Percentiles rank a stretch among this genome's conserved stretches.
phyloP scores from a whole-genome alignment of 35 echinoderm and acorn worm species.

The Lytechinus variegatus region DNA sequence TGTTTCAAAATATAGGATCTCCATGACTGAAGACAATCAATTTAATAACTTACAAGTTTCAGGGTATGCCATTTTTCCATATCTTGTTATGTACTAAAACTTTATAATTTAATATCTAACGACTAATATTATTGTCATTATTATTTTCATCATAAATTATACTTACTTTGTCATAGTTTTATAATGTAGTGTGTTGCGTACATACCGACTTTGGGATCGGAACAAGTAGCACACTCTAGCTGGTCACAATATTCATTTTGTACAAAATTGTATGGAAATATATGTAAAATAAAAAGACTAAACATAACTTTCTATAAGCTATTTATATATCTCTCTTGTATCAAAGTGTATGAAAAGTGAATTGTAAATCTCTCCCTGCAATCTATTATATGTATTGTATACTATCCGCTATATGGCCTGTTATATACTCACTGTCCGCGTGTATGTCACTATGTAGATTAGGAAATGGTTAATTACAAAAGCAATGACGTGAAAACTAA shows the following conservation, averaged over 20 bases:
- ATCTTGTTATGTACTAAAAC: neutral
- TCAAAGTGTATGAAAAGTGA: constrained; percentile 39
- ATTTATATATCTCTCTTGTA: constrained; percentile 46
- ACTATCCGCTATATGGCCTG: neutral
- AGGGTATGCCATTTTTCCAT: neutral
- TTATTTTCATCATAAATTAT: neutral
- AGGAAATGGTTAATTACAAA: neutral
- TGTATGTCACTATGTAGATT: constrained; percentile 14
- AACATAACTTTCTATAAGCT: constrained; percentile 31
- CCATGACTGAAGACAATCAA: neutral
- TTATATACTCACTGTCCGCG: constrained; percentile 16
- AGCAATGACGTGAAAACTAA: constrained; percentile 7
- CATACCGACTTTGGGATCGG: neutral
- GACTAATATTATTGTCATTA: neutral
- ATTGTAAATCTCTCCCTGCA: constrained; percentile 37
- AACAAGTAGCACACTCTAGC: neutral
- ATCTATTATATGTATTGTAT: constrained; percentile 37
- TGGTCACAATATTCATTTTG: constrained; percentile 19
- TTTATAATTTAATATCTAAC: neutral
- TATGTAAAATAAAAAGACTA: neutral
- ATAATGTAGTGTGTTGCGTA: neutral
- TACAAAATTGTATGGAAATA: neutral
- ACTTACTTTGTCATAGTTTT: neutral
- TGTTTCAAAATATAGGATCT: neutral
- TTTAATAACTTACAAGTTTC: neutral